Evolutionary conservation across 2,888 invertebrate genomes (phyloP), one percentile per base, ranked within the genome.

Genomic region (Pseudococcus longispinus): DNA sequence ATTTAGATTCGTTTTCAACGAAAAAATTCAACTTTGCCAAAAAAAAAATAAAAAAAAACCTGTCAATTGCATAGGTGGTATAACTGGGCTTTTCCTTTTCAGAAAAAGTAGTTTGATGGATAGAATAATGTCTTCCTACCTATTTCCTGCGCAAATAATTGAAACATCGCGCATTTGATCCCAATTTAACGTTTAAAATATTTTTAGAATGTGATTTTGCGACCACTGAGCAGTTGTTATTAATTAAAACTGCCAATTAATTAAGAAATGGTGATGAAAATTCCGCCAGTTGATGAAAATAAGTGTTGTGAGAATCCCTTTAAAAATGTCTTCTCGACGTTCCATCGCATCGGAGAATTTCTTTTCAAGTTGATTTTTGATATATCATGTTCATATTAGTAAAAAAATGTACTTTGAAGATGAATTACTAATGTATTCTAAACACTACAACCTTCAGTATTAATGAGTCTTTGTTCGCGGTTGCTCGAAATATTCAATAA

Each of bases 201-300:
- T 55, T 37, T 70, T 65, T 60, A 85, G 37, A 26, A 70, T 26
- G 23, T 70, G 37, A 42, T 85, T 85, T 85, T 70, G n/a, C 26
- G 20, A 85, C 84, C 85, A 85, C 85, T 85, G 85, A 85, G 51
- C 51, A 85, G 65, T 42, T 65, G 85, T 32, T 77, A 80, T 86
- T 86, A 77, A 86, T 86, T 86, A 37, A 51, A 51, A 26, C 80
- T 86, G 86, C 77, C 86, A 80, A 86, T 86, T 86, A 86, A 86
- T 86, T 86, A 46, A 86, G 86, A 77, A 86, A 80, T 77, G 9
- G 20, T 26, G 42, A 29, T 80, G 29, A 80, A 77, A 37, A 80
- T 42, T 80, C 42, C 42, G 77, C 42, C 13, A 42, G 42, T 80
- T 42, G 20, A 80, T 80, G 77, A 80, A 80, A 80, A 80, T n/a